Base-by-base conservation (phyloP, 2,113 vertebrate genomes). In the Orthonyx spaldingii region DNA sequence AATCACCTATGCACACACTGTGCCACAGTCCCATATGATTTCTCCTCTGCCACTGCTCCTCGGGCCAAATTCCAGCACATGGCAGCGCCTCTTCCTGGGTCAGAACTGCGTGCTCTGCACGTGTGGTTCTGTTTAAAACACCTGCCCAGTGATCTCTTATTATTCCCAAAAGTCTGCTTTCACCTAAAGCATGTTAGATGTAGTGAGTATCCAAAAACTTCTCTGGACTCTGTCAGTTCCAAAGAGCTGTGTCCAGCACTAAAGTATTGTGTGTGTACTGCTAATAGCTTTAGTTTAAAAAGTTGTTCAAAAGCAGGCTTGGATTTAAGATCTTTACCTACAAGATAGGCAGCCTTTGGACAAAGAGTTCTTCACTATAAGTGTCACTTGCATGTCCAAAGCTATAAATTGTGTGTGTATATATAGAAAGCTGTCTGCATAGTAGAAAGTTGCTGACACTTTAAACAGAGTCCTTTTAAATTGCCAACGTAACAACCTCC, bases 401-500 rank as follows among this genome's bases (percentile, higher is more conserved):
- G 52, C 35, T 64, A 5, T 68, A 71, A 79, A 86, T 35, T 44
- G 9, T 28, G 8, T 23, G 10, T 42, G 24, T 91, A n/a, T 95
- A 81, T 56, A 76, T 22, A 75, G 46, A 89, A 76, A 69, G 37
- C 37, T 68, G 18, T 64, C 69, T 92, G 90, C 42, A 8, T 35
- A 83, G 74, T 66, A 74, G 41, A 92, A 94, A 81, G 52, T 72
- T 85, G 55, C 66, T 69, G 37, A 66, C 30, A 50, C 41, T 92
- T 82, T 79, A 90, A 94, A 92, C 60, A 77, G 35, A 70, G 47
- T 35, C 56, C 52, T 90, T 53, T 44, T 74, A 81, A 83, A 93
- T 35, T 42, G 50, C 11, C 15, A 15, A 4, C 55, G 78, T 55
- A 59, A 57, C 50, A 74, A 20, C 33, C 83, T 65, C 24, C 41